phyloP scores from a whole-genome alignment of 2,888 invertebrate species.

The Meiosimyza platycephala region DNA sequence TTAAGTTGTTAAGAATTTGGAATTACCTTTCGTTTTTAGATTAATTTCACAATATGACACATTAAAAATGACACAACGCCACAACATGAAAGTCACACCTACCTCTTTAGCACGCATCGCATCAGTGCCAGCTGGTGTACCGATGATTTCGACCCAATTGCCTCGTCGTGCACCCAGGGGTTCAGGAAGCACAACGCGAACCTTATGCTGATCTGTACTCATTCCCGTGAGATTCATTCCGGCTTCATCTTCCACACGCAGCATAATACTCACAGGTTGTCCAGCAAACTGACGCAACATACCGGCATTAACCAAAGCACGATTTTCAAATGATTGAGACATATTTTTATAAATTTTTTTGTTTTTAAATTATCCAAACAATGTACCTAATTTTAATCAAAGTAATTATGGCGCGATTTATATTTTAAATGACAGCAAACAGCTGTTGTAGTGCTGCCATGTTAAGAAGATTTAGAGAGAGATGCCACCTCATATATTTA shows the following conservation, averaged over 20 bases:
- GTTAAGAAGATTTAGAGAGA: too few species aligned
- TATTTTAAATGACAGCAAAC: too few species aligned
- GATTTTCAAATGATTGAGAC: constrained; percentile 55
- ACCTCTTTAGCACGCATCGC: constrained; percentile 62
- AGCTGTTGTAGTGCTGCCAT: too few species aligned
- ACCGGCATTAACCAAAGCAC: constrained; percentile 59
- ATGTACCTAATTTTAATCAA: too few species aligned
- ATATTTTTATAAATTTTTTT: constrained; percentile 50
- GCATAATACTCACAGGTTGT: constrained; percentile 61
- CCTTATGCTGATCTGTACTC: constrained; percentile 59
- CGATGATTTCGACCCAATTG: constrained; percentile 65
- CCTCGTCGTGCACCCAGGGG: constrained; percentile 52
- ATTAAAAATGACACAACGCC: background rate
- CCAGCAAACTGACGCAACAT: constrained; percentile 60
- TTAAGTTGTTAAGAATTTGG: too few species aligned
- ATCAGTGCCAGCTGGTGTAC: constrained; percentile 53
- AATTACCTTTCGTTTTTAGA: background rate
- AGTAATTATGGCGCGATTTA: too few species aligned
- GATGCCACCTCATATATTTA: too few species aligned
- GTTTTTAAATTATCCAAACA: too few species aligned
- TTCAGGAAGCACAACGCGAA: constrained; percentile 56
- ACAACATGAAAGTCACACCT: background rate
- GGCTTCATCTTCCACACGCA: constrained; percentile 57
- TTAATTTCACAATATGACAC: background rate
- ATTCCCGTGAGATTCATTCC: constrained; percentile 53